These are phyloP conservation scores for Dicaeum eximium DNA, from an alignment of 2,113 vertebrate genomes.

Conservation along the genomic window DNA sequence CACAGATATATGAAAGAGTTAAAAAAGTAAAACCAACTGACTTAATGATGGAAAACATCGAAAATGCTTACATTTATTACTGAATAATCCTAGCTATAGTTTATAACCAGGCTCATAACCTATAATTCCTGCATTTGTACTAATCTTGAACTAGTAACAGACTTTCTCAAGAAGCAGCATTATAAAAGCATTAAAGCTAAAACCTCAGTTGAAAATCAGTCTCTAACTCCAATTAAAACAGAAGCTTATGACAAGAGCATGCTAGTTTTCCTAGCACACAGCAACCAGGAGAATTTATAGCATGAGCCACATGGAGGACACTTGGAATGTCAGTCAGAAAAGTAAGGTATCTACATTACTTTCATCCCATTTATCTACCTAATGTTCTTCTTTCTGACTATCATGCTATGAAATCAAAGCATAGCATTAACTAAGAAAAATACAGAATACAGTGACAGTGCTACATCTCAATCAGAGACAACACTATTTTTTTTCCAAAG, in stretches of 20 bases:
- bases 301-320: neutral
- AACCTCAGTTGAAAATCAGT: neutral
- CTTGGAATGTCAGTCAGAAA: neutral
- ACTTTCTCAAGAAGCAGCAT: neutral
- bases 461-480: neutral
- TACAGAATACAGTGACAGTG: neutral
- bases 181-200: neutral
- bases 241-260: neutral
- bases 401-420: neutral
- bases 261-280: neutral
- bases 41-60: neutral
- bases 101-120: neutral
- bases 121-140: neutral
- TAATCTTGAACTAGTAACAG: neutral
- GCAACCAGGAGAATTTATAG: neutral
- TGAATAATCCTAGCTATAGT: neutral
- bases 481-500: neutral
- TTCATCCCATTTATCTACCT: neutral
- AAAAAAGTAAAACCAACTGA: neutral
- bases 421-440: neutral
- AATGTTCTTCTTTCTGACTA: neutral
- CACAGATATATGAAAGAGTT: neutral
- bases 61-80: neutral
- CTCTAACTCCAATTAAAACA: neutral
- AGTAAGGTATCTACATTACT: neutral